These are phyloP conservation scores for Episyrphus balteatus DNA, from an alignment of 1,140 invertebrate genomes.

Conservation along the genomic window DNA sequence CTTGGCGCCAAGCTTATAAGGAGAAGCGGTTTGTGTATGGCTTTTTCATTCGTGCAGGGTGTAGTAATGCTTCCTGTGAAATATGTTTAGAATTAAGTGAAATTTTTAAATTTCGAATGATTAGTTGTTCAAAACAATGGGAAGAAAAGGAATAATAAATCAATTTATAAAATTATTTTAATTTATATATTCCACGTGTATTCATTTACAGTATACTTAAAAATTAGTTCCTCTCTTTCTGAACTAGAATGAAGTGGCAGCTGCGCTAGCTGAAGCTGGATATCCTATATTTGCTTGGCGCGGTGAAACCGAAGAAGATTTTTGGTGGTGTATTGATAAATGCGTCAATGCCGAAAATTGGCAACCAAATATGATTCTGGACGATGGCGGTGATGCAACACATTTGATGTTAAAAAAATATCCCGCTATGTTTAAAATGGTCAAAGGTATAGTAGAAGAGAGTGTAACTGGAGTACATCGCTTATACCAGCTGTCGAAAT, in stretches of 20 bases:
- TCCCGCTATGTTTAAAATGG: constrained; percentile 86
- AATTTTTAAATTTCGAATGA: too few relatives aligned
- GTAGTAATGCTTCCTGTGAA: too few relatives aligned
- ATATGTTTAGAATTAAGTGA: too few relatives aligned
- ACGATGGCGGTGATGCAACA: constrained; percentile 95
- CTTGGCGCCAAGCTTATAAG: too few relatives aligned
- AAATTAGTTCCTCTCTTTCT: not conserved
- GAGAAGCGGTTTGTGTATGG: too few relatives aligned
- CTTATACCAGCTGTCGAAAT: constrained; percentile 91
- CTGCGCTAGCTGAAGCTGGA: constrained; percentile 85
- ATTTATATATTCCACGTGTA: too few relatives aligned
- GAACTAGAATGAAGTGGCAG: constrained; percentile 84
- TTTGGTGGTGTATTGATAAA: constrained; percentile 98
- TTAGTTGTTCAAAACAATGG: too few relatives aligned
- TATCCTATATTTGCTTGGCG: constrained; percentile 91
- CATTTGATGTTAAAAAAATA: constrained; percentile 96
- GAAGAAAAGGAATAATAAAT: too few relatives aligned
- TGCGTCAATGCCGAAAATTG: constrained; percentile 84
- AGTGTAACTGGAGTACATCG: constrained; percentile 95
- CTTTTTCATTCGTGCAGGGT: too few relatives aligned
- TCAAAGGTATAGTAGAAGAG: constrained; percentile 97
- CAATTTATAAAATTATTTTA: too few relatives aligned
- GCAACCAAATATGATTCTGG: constrained; percentile 98
- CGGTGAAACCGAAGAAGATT: constrained; percentile 92
- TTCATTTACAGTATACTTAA: not conserved